A percentile compares a stretch with the other conserved stretches of the same genome.
phyloP scores from a whole-genome alignment of 2,113 vertebrate genomes.

The Heterocephalus glaber region DNA sequence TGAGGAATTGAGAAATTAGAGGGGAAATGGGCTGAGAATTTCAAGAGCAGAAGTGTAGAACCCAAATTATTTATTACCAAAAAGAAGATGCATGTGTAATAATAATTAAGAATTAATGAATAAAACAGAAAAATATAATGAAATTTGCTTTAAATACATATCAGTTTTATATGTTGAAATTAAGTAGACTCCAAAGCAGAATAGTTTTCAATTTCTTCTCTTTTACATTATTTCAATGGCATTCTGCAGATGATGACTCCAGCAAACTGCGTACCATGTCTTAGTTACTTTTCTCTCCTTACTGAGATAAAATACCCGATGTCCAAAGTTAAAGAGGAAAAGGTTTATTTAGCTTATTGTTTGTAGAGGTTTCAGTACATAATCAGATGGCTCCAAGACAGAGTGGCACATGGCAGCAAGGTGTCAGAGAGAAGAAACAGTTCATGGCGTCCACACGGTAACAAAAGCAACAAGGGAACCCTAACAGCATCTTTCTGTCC shows the following conservation, averaged over 20 bases:
- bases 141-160: neutral
- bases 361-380: too few relatives aligned
- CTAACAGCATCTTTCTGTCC: too few relatives aligned
- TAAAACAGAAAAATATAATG: neutral
- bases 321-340: too few relatives aligned
- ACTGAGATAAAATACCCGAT: too few relatives aligned
- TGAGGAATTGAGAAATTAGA: neutral
- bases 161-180: neutral
- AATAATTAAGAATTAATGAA: neutral
- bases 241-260: neutral
- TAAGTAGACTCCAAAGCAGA: neutral
- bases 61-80: conserved; percentile 12
- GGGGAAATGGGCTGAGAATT: neutral
- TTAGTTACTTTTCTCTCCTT: too few relatives aligned
- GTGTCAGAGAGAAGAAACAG: too few relatives aligned
- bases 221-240: neutral
- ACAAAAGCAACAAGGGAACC: too few relatives aligned
- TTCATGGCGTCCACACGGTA: too few relatives aligned
- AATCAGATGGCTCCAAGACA: too few relatives aligned
- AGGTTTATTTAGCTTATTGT: too few relatives aligned
- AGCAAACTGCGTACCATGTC: neutral
- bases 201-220: neutral
- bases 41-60: neutral
- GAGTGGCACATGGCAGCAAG: too few relatives aligned
- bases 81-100: neutral